These are phyloP conservation scores for Characodon lateralis DNA, from an alignment of 2,797 vertebrate genomes.

Conservation along the genomic window DNA sequence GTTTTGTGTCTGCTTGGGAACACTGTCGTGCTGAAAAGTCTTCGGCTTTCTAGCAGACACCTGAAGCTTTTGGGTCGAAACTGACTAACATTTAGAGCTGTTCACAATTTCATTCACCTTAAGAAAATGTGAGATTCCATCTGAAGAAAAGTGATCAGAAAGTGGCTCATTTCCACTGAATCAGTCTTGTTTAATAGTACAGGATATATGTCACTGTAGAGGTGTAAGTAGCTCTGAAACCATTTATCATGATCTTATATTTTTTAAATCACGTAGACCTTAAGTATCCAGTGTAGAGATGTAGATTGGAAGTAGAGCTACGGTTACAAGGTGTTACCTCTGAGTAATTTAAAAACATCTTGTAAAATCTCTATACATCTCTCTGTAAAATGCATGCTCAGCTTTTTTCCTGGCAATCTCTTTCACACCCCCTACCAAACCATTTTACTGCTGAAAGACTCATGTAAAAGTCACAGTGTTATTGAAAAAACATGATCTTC, in stretches of 20 bases:
- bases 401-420: slow-evolving; percentile 15
- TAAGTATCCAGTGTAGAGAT: background rate
- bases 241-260: background rate
- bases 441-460: slow-evolving; percentile 10
- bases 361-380: slow-evolving; percentile 29
- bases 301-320: background rate
- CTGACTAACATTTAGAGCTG: too few relatives aligned
- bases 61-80: too few relatives aligned
- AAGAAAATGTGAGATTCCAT: too few relatives aligned
- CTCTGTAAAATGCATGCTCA: slow-evolving; percentile 12
- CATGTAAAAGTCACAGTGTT: slow-evolving; percentile 2
- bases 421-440: slow-evolving; percentile 5
- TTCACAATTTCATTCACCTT: too few relatives aligned
- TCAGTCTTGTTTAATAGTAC: too few relatives aligned
- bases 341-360: slow-evolving; percentile 45
- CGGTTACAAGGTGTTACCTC: slow-evolving; percentile 21
- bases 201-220: too few relatives aligned
- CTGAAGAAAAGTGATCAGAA: too few relatives aligned
- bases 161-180: too few relatives aligned
- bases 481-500: background rate
- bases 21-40: too few relatives aligned
- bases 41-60: too few relatives aligned
- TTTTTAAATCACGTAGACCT: background rate
- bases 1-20: too few relatives aligned
- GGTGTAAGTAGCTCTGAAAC: background rate